Percentiles rank a stretch among this genome's conserved stretches.
Conservation (phyloP, 2,888 invertebrate species). For the Scaptomyza tumidula region DNA sequence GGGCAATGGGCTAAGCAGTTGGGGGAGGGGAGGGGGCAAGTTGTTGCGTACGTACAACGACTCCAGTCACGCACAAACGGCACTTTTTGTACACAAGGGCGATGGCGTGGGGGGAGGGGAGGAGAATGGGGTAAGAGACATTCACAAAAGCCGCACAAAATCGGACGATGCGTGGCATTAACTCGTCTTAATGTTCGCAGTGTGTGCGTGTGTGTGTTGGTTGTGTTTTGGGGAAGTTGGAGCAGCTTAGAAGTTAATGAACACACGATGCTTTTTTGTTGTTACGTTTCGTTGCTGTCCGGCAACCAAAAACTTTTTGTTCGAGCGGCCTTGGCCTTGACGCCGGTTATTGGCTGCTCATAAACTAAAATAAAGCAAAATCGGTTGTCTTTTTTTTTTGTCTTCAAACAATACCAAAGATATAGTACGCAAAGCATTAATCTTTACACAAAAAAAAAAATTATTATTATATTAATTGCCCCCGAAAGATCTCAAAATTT, state of each 20-base stretch:
- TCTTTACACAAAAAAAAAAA: neutral
- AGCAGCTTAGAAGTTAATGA: constrained; percentile 75
- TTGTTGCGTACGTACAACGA: constrained; percentile 8
- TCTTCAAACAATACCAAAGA: constrained; percentile 21
- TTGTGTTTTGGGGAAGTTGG: constrained; percentile 57
- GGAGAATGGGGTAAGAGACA: constrained; percentile 7
- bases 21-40: neutral
- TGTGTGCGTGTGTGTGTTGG: neutral
- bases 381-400: constrained; percentile 16
- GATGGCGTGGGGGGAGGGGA: neutral
- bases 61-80: constrained; percentile 63
- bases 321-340: constrained; percentile 75
- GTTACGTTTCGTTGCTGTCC: constrained; percentile 34
- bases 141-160: constrained; percentile 56
- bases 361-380: constrained; percentile 76
- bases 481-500: neutral
- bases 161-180: constrained; percentile 65
- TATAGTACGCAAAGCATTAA: constrained; percentile 34
- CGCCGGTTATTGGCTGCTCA: constrained; percentile 76
- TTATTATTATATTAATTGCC: constrained; percentile 1
- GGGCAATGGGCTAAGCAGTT: neutral
- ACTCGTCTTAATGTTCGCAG: constrained; percentile 51
- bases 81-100: constrained; percentile 28
- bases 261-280: constrained; percentile 46
- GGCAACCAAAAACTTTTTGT: constrained; percentile 23